Evolutionary conservation across 2,113 vertebrate species (phyloP).

Genomic region (Mormyrus iriodes): DNA sequence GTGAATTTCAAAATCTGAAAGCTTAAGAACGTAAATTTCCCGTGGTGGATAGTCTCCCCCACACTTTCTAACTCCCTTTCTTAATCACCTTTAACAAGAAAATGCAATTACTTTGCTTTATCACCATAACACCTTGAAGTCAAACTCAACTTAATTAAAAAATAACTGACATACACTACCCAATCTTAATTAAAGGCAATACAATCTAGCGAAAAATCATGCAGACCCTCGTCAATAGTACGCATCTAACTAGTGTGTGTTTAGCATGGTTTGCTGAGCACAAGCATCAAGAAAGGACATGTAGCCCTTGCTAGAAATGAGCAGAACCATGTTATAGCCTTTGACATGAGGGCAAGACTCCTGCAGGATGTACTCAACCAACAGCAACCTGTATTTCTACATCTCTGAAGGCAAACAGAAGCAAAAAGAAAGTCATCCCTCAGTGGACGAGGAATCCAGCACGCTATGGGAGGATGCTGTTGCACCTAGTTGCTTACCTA

Average conservation of each 20-base stretch:
- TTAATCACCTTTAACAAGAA: constrained; percentile 6
- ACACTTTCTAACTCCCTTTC: not conserved
- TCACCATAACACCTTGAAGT: constrained; percentile 1
- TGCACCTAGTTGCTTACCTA: not conserved
- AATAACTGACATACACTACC: not conserved
- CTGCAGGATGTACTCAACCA: not conserved
- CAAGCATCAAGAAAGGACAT: not conserved
- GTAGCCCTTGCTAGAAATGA: not conserved
- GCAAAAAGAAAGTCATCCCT: not conserved
- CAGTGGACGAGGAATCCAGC: constrained; percentile 25
- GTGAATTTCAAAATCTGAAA: not conserved
- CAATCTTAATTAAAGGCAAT: constrained; percentile 9
- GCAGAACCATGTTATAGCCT: not conserved
- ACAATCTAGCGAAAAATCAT: not conserved
- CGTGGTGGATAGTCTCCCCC: not conserved
- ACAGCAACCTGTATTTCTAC: not conserved
- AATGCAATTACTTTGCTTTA: constrained; percentile 10
- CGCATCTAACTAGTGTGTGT: not conserved
- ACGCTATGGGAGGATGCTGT: not conserved
- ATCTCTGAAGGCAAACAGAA: not conserved
- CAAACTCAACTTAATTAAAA: constrained; percentile 15
- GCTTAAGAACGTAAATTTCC: not conserved
- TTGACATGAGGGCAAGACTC: not conserved
- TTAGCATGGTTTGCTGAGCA: not conserved
- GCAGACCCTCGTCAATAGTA: not conserved